Evolutionary conservation across 2,113 vertebrate species (phyloP), one percentile per base, ranked within the genome.

Genomic region (Tachycineta bicolor): DNA sequence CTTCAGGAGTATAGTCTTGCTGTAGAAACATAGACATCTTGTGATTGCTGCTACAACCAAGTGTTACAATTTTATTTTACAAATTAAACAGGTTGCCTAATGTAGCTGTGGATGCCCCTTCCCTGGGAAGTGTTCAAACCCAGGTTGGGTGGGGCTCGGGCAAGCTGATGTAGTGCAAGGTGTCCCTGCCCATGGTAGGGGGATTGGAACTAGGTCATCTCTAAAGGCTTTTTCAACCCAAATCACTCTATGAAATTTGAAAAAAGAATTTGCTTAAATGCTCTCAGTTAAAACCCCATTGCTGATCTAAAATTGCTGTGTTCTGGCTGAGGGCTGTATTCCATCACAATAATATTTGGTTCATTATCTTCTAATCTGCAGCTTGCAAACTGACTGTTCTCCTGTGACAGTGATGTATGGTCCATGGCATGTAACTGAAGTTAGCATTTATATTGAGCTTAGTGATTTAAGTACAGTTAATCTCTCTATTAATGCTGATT

Each of bases 401-500:
- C 49, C 34, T 81, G 44, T 81, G 75, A 47, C 78, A 55, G 46
- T 70, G 75, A 83, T 63, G 17, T 47, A 71, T 1, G 1, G 56
- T 52, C 73, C 18, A 2, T 63, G 75, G 44, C 4, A 5, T 21
- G 8, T 50, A 94, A 88, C 50, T 90, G 59, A 77, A 90, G 82
- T 56, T 93, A 91, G 69, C 44, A 8, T 91, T 95, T 93, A 44
- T 90, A 71, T 41, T 71, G 26, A 55, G 31, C n/a, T 88, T 93
- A 83, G 67, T 77, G 44, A 86, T 88, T 85, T 88, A 86, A 94
- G 75, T 86, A 63, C 64, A 77, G 75, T 60, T 88, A 74, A 90
- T 90, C 68, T 95, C 84, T 85, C 75, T 95, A 55, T 82, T 95
- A 84, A 76, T 77, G 67, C 78, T 69, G 86, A 88, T 90, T 90